phyloP scores from a whole-genome alignment of 2,113 vertebrate species.

The Heptranchias perlo region DNA sequence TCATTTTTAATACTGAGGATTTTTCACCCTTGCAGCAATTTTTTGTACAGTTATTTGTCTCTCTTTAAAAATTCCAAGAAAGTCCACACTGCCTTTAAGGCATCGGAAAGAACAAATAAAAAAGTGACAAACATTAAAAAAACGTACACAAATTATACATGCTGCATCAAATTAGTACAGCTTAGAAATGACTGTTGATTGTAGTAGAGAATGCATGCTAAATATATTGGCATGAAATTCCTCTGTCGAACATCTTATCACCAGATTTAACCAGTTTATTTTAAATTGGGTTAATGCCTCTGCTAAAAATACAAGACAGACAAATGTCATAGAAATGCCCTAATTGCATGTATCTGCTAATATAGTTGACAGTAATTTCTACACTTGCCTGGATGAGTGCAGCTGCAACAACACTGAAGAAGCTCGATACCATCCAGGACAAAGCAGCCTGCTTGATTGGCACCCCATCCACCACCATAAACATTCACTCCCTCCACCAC shows the following conservation, averaged over 20 bases:
- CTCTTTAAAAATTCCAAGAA: neutral
- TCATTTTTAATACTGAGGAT: neutral
- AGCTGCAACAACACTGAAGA: no score
- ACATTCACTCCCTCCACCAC: no score
- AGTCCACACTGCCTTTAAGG: neutral
- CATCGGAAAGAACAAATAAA: neutral
- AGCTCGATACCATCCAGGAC: no score
- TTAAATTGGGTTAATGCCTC: neutral
- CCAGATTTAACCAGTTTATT: neutral
- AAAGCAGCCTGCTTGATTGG: no score
- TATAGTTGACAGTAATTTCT: neutral
- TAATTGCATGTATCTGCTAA: neutral
- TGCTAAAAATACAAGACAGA: neutral
- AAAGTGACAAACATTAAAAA: neutral
- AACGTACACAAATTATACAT: neutral
- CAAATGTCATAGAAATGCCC: neutral
- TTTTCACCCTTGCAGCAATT: neutral
- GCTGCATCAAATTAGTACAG: neutral
- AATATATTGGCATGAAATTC: neutral
- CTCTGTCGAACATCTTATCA: neutral
- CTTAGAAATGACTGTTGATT: neutral
- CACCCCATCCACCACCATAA: no score
- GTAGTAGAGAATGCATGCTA: neutral
- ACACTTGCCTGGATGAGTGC: no score
- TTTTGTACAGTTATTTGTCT: neutral